These are phyloP conservation scores for Cyanoderma ruficeps DNA, from an alignment of 2,113 vertebrate species.

Conservation along the genomic window DNA sequence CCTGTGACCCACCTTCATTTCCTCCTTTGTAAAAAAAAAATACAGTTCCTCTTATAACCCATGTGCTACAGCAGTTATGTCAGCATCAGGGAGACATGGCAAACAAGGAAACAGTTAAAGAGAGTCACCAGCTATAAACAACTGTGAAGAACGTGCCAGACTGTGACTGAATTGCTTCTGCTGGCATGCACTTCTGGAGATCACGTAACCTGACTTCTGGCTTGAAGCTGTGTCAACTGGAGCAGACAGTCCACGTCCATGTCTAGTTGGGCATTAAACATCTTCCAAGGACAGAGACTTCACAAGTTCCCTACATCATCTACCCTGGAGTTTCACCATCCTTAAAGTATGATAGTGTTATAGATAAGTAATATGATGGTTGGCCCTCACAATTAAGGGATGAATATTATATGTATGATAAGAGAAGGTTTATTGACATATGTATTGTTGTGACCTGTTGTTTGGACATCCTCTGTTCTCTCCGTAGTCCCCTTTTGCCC, in stretches of 20 bases:
- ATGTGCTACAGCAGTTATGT: not conserved
- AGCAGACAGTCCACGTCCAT: not conserved
- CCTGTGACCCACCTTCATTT: not conserved
- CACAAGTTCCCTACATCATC: not conserved
- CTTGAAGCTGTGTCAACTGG: not conserved
- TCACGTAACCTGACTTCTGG: not conserved
- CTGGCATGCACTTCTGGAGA: not conserved
- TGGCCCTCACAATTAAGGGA: not conserved
- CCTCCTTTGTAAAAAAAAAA: not conserved
- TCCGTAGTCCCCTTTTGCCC: not conserved
- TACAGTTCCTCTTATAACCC: not conserved
- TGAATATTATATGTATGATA: not conserved
- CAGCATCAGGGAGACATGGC: not conserved
- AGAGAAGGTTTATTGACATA: not conserved
- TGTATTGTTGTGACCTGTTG: not conserved
- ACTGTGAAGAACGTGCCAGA: not conserved
- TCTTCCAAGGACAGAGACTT: not conserved
- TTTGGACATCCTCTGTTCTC: not conserved
- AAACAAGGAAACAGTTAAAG: not conserved
- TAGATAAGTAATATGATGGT: not conserved
- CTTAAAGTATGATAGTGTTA: not conserved
- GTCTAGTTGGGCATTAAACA: not conserved
- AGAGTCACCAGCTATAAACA: not conserved
- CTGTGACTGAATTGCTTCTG: not conserved
- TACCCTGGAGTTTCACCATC: not conserved